Conservation (phyloP, 1,140 invertebrate species). For the Papilio glaucus region DNA sequence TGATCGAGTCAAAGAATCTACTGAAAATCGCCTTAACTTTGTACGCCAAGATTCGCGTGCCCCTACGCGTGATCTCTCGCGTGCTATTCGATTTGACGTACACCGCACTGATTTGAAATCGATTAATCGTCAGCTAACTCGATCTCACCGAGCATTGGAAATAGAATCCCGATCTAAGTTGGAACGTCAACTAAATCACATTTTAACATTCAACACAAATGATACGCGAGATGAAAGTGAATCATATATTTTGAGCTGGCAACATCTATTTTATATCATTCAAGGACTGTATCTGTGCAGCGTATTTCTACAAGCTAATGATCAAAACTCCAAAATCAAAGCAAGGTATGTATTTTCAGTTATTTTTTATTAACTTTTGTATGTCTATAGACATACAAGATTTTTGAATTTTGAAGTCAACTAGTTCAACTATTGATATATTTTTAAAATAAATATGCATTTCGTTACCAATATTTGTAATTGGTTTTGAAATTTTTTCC, state of each 20-base stretch:
- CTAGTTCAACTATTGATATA: background rate
- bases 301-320: slow-evolving; percentile 6
- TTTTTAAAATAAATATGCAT: background rate
- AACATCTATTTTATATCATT: slow-evolving; percentile 6
- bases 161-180: slow-evolving; percentile 1
- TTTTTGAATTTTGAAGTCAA: background rate
- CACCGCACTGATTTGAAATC: background rate
- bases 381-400: background rate
- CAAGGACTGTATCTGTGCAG: slow-evolving; percentile 20
- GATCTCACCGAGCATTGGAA: background rate
- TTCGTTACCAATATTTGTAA: background rate
- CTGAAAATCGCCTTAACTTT: background rate
- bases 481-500: background rate
- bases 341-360: background rate
- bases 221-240: background rate
- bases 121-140: background rate
- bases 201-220: background rate
- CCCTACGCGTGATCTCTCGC: background rate
- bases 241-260: slow-evolving; percentile 17
- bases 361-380: background rate
- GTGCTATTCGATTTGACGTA: background rate
- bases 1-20: background rate
- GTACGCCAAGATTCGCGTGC: background rate
- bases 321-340: background rate
- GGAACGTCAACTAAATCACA: slow-evolving; percentile 1